These are phyloP conservation scores for Patiria pectinifera DNA, from an alignment of 53 echinoderm and acorn worm species.

Conservation along the genomic window DNA sequence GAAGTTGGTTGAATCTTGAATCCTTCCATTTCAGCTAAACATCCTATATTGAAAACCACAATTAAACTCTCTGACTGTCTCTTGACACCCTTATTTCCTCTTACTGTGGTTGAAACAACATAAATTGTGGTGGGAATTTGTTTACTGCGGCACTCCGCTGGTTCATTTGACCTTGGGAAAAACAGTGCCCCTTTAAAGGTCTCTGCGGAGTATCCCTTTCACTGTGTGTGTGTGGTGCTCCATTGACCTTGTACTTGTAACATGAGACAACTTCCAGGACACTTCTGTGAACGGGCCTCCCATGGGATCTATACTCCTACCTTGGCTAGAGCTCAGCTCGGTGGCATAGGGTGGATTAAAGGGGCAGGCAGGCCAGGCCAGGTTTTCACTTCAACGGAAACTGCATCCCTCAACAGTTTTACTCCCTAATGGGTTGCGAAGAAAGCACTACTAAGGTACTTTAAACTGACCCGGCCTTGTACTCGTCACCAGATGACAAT, in stretches of 20 bases:
- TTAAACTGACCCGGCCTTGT: background rate
- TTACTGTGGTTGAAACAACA: too few species aligned
- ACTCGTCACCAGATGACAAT: background rate
- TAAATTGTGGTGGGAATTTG: too few species aligned
- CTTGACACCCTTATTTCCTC: too few species aligned
- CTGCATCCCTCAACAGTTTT: background rate
- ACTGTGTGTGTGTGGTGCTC: slow-evolving; percentile 42
- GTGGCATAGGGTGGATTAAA: slow-evolving; percentile 5
- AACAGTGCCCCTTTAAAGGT: slow-evolving; percentile 42
- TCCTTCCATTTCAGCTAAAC: too few species aligned
- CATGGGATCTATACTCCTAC: slow-evolving; percentile 36
- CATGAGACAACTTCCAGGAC: slow-evolving; percentile 53
- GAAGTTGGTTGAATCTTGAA: too few species aligned
- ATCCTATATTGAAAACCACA: too few species aligned
- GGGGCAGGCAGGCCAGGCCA: background rate
- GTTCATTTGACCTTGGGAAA: too few species aligned
- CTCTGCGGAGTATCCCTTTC: background rate
- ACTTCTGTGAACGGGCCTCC: slow-evolving; percentile 41
- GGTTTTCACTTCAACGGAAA: background rate
- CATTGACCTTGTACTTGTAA: slow-evolving; percentile 59
- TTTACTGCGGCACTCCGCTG: too few species aligned
- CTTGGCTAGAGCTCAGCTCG: slow-evolving; percentile 8
- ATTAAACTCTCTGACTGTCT: too few species aligned
- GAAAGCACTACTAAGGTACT: background rate
- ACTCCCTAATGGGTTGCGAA: too few species aligned